Evolutionary conservation across 2,797 vertebrate species (phyloP), one percentile per base, ranked within the genome.

Genomic region (Bradypus variegatus): DNA sequence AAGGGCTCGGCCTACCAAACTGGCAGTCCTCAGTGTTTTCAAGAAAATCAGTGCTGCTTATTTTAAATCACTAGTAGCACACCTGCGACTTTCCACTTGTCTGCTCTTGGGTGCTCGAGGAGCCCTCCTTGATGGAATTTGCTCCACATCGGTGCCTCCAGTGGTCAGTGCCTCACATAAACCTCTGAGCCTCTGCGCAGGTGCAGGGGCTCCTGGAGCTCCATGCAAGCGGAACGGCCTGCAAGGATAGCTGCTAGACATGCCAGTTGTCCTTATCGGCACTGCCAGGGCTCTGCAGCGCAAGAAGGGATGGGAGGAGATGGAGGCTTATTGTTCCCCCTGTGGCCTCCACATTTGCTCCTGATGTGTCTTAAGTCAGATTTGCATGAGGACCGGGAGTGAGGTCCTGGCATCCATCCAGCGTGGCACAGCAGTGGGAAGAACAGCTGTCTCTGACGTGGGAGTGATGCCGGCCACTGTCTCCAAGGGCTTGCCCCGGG

Each of bases 361-460:
- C 81, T 45, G 36, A 1, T 21, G 25, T 31, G 55, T 33, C 78
- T 15, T 15, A 2, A 62, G 78, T 72, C n/a, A 23, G 58, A 29
- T 18, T 3, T n/a, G 15, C 23, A 25, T 7, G 8, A 36, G 14
- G 19, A 2, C 25, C 0, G 2, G 19, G 38, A 41, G 7, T 3
- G 18, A 19, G 16, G 55, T 21, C 27, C 82, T 38, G 33, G 9
- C 2, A n/a, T n/a, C n/a, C n/a, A n/a, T n/a, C n/a, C n/a, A n/a
- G n/a, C n/a, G n/a, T n/a, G n/a, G n/a, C 36, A 60, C 36, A 1
- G n/a, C 18, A 45, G 41, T 45, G 0, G 48, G 38, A n/a, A 60
- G 62, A 45, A 45, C 41, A n/a, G 23, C 67, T 21, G 0, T 10
- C 53, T 15, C n/a, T 23, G n/a, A 8, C 2, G 0, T 3, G 60